Evolutionary conservation across 1,140 invertebrate genomes (phyloP).

Genomic region (Drosophila quadrilineata): DNA sequence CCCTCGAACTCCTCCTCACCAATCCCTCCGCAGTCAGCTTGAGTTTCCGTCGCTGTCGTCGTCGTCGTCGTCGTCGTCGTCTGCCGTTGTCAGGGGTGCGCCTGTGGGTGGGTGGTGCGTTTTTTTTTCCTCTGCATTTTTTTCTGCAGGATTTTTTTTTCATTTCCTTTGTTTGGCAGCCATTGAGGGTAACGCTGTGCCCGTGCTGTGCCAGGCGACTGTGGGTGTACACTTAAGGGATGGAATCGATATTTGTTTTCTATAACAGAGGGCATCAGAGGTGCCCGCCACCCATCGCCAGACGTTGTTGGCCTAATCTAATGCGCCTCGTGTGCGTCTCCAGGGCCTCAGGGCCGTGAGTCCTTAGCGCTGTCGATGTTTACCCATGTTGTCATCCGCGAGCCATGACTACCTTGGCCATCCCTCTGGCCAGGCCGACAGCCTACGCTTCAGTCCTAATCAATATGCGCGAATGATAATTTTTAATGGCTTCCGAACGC

Average conservation of each 20-base stretch:
- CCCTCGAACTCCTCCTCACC: conserved; percentile 32
- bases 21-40: conserved; percentile 9
- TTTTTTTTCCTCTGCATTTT: conserved; percentile 40
- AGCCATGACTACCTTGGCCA: background rate
- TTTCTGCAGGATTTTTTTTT: conserved; percentile 34
- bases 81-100: conserved; percentile 58
- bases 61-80: conserved; percentile 46
- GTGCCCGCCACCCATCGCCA: conserved; percentile 15
- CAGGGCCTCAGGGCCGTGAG: conserved; percentile 37
- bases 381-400: conserved; percentile 17
- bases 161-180: conserved; percentile 76
- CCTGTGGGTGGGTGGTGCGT: conserved; percentile 66
- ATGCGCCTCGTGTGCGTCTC: conserved; percentile 58
- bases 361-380: too few relatives aligned
- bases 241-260: conserved; percentile 81
- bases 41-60: conserved; percentile 15
- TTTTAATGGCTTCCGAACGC: conserved; percentile 75
- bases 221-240: conserved; percentile 73
- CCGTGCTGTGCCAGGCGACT: conserved; percentile 23
- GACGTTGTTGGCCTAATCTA: conserved; percentile 65
- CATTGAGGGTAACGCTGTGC: conserved; percentile 67
- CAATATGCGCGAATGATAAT: conserved; percentile 77
- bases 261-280: conserved; percentile 54
- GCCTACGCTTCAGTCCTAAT: conserved; percentile 44
- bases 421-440: background rate